Conservation (phyloP, 2,797 vertebrate genomes). For the Gymnoscopelus microlampas region DNA sequence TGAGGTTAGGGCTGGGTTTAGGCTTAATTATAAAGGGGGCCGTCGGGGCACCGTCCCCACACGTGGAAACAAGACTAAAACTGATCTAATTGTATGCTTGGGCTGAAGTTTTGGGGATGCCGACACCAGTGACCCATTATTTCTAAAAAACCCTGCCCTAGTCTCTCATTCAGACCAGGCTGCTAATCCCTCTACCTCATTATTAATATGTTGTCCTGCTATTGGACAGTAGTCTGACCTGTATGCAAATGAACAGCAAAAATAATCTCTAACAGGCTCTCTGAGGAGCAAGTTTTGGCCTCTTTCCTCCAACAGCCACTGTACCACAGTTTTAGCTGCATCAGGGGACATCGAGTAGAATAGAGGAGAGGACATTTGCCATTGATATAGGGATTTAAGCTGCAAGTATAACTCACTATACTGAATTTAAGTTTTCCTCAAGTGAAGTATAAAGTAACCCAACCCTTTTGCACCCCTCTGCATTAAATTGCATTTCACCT, state of each 20-base stretch:
- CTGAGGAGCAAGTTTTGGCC: conserved; percentile 45
- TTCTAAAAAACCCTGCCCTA: background rate
- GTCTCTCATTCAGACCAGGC: background rate
- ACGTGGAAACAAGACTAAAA: too few species aligned
- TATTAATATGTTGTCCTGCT: conserved; percentile 21
- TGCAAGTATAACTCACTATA: background rate
- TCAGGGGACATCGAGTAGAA: conserved; percentile 12
- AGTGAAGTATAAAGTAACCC: conserved; percentile 4
- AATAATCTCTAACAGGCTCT: conserved; percentile 61
- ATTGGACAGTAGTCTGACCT: conserved; percentile 50
- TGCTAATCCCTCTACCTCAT: conserved; percentile 22
- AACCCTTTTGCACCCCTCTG: background rate
- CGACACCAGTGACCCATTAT: conserved; percentile 22
- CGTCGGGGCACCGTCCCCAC: too few species aligned
- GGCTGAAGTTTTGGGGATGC: background rate
- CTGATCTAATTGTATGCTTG: background rate
- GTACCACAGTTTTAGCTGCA: conserved; percentile 10
- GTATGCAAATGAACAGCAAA: conserved; percentile 66
- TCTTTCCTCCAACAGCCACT: conserved; percentile 4
- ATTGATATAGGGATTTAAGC: background rate
- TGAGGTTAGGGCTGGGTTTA: too few species aligned
- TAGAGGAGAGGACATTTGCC: background rate
- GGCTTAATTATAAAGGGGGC: too few species aligned
- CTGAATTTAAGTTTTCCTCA: conserved; percentile 29
- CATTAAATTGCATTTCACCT: conserved; percentile 6